These are phyloP conservation scores for Drosophila barbarae DNA, from an alignment of 2,888 invertebrate genomes.

Conservation along the genomic window DNA sequence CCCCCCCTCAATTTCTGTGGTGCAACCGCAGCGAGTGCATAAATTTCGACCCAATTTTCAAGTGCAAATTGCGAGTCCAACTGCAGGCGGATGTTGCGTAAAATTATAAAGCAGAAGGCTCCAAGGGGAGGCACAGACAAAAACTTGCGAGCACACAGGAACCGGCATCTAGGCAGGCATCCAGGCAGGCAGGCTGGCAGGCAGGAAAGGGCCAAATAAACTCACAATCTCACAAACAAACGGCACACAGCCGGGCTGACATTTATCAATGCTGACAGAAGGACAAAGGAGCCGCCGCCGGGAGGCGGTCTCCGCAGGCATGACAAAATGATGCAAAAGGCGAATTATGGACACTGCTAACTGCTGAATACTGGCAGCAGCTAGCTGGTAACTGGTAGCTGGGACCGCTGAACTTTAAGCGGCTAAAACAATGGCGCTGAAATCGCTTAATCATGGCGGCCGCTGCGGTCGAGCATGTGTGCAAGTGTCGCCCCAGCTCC, in stretches of 20 bases:
- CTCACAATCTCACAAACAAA: conserved; percentile 47
- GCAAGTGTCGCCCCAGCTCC: conserved; percentile 24
- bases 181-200: too few species aligned
- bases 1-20: conserved; percentile 40
- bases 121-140: conserved; percentile 43
- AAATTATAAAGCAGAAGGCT: conserved; percentile 53
- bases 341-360: conserved; percentile 50
- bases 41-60: conserved; percentile 72
- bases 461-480: conserved; percentile 63
- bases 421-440: conserved; percentile 72
- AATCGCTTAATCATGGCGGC: conserved; percentile 77
- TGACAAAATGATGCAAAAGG: conserved; percentile 70
- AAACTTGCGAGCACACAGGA: conserved; percentile 51
- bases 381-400: not conserved
- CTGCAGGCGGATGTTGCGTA: conserved; percentile 64
- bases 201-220: conserved; percentile 29
- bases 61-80: conserved; percentile 58
- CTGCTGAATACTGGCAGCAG: conserved; percentile 3
- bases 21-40: conserved; percentile 65
- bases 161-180: conserved; percentile 26
- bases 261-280: conserved; percentile 71
- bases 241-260: conserved; percentile 54
- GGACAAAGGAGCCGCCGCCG: conserved; percentile 57
- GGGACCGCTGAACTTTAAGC: conserved; percentile 26
- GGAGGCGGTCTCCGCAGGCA: conserved; percentile 50